phyloP scores from a whole-genome alignment of 2,113 vertebrate species.

The Syngnathus floridae region DNA sequence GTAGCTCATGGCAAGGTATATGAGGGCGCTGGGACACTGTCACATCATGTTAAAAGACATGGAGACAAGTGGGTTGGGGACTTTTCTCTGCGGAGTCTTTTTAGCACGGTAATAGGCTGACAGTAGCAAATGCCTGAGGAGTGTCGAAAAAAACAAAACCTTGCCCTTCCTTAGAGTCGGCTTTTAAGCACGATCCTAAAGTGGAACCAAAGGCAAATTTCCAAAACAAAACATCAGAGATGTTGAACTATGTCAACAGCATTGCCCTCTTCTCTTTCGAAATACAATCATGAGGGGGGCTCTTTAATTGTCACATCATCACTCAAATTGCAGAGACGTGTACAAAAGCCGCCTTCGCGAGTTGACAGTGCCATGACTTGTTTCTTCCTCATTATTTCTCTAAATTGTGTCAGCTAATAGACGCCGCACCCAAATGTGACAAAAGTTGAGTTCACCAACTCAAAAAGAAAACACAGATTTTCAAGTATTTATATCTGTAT shows the following conservation, averaged over 20 bases:
- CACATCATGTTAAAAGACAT: constrained; percentile 47
- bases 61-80: constrained; percentile 22
- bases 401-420: background rate
- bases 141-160: constrained; percentile 47
- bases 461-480: background rate
- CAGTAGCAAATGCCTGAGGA: constrained; percentile 57
- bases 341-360: background rate
- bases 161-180: constrained; percentile 46
- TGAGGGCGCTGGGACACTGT: constrained; percentile 44
- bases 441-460: background rate
- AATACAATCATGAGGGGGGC: constrained; percentile 30
- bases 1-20: constrained; percentile 55
- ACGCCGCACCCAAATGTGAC: background rate
- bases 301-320: constrained; percentile 26
- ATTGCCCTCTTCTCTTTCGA: constrained; percentile 31
- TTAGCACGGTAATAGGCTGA: constrained; percentile 58
- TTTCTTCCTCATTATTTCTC: background rate
- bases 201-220: constrained; percentile 43
- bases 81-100: constrained; percentile 58
- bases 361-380: background rate
- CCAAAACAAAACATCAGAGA: background rate
- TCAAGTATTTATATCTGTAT: background rate
- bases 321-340: background rate
- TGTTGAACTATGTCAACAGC: constrained; percentile 32
- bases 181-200: constrained; percentile 34